A percentile compares a stretch with the other conserved stretches of the same genome.
Conservation (phyloP, 2,797 vertebrate genomes). For the Phrynocephalus vlangalii region DNA sequence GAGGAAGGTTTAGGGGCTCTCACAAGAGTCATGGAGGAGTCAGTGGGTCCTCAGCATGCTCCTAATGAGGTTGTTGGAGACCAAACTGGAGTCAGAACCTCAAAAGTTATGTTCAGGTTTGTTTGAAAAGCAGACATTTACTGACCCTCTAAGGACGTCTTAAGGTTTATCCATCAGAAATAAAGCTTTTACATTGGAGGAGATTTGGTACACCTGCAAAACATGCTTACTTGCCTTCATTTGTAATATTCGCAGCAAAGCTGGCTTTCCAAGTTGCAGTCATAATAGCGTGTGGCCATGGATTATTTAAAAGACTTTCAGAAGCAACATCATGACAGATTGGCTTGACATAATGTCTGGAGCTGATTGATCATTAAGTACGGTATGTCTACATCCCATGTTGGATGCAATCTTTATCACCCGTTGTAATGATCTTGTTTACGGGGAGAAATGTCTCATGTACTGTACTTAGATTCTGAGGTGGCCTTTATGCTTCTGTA, state of each 20-base stretch:
- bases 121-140: not conserved
- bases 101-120: not conserved
- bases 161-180: not conserved
- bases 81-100: not conserved
- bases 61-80: not conserved
- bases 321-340: not conserved
- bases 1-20: too few species aligned
- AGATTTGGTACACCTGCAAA: not conserved
- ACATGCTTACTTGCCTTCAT: not conserved
- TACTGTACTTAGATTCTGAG: not conserved
- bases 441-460: not conserved
- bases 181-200: not conserved
- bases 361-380: not conserved
- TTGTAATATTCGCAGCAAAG: not conserved
- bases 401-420: slow-evolving; percentile 2
- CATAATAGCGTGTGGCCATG: not conserved
- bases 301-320: slow-evolving; percentile 1
- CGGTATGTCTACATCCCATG: not conserved
- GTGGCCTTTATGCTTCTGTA: not conserved
- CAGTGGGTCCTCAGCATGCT: not conserved
- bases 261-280: not conserved
- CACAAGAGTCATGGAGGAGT: not conserved
- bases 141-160: not conserved
- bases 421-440: not conserved
- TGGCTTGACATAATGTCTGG: not conserved